A percentile compares a stretch with the other conserved stretches of the same genome.
These are phyloP conservation scores for Meiosimyza decipiens DNA, from an alignment of 2,888 invertebrate genomes.

Conservation along the genomic window DNA sequence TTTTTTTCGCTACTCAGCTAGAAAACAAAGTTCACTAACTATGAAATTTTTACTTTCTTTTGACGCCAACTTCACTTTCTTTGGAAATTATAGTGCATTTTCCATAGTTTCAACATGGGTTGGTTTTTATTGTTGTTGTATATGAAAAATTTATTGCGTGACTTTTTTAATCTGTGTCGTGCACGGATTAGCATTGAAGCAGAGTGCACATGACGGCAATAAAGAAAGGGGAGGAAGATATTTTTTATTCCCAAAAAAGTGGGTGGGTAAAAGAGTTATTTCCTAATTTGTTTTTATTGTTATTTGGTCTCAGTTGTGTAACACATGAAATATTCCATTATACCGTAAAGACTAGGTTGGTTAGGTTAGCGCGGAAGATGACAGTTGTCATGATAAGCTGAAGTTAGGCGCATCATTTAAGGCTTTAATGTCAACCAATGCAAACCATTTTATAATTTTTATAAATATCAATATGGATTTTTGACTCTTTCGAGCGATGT, in stretches of 20 bases:
- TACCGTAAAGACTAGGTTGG: too few species aligned
- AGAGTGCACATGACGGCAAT: background rate
- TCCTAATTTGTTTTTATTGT: background rate
- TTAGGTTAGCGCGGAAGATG: too few species aligned
- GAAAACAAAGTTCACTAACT: background rate
- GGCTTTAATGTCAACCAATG: too few species aligned
- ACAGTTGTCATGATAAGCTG: too few species aligned
- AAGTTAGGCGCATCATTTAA: too few species aligned
- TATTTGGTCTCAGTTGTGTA: too few species aligned
- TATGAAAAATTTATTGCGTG: background rate
- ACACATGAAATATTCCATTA: too few species aligned
- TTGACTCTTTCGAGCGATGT: too few species aligned
- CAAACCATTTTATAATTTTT: too few species aligned
- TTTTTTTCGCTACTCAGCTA: too few species aligned
- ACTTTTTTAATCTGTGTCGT: background rate
- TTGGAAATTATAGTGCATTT: slow-evolving; percentile 2
- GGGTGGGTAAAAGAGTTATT: slow-evolving; percentile 15
- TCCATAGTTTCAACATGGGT: background rate
- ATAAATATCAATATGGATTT: too few species aligned
- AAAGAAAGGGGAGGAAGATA: background rate
- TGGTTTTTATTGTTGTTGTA: background rate
- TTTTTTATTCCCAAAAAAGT: background rate
- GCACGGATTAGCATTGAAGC: background rate
- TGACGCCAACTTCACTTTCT: background rate
- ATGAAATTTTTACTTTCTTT: slow-evolving; percentile 16